Percentiles rank a stretch among this genome's conserved stretches.
Evolutionary conservation across 2,888 invertebrate species (phyloP).

Genomic region (Muscina levida): DNA sequence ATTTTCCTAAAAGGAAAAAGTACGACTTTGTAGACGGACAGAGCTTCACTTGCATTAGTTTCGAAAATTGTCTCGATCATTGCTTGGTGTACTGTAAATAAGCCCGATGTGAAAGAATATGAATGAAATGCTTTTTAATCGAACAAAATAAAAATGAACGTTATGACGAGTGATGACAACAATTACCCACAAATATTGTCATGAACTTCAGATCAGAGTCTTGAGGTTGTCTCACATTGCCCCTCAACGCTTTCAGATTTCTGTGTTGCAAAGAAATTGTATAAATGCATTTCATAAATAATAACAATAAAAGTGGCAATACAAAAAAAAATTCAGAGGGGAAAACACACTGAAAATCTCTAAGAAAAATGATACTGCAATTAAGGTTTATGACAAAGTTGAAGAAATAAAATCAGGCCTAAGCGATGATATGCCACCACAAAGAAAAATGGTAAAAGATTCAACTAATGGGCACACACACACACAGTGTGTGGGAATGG

Average conservation of each 20-base stretch:
- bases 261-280: slow-evolving; percentile 7
- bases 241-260: not conserved
- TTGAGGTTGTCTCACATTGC: too few species aligned
- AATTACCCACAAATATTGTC: slow-evolving; percentile 26
- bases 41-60: too few species aligned
- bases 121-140: slow-evolving; percentile 33
- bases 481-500: too few species aligned
- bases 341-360: not conserved
- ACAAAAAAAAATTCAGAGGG: not conserved
- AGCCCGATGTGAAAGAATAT: not conserved
- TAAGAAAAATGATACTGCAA: slow-evolving; percentile 36
- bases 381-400: slow-evolving; percentile 24
- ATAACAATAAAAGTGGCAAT: not conserved
- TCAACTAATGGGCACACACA: too few species aligned
- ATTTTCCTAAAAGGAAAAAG: too few species aligned
- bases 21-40: too few species aligned
- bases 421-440: too few species aligned
- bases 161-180: slow-evolving; percentile 20
- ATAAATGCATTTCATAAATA: slow-evolving; percentile 27
- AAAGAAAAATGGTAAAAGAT: too few species aligned
- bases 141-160: not conserved
- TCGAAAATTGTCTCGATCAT: not conserved
- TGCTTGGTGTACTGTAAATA: not conserved
- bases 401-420: too few species aligned
- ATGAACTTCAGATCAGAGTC: slow-evolving; percentile 5